Evolutionary conservation across 2,113 vertebrate species (phyloP), one percentile per base, ranked within the genome.

Genomic region (Hirundichthys speculiger): DNA sequence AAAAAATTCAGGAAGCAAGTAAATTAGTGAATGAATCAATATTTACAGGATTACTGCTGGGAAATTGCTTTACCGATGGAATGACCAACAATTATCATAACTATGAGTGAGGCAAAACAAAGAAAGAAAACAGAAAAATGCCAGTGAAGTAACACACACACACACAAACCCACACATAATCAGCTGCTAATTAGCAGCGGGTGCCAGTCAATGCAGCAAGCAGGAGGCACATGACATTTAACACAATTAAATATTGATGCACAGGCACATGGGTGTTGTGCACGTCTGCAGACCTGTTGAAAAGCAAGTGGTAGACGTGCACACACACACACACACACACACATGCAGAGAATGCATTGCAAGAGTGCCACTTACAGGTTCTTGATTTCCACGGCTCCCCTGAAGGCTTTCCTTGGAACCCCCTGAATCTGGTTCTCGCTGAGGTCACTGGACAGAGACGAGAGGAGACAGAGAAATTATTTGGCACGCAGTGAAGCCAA

Each of bases 381-480:
- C 91, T 99, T 99, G 89, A 99, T 96, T 80, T 99, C 96, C 74
- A 98, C 95, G 10, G 96, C 95, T 83, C 97, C 98, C 80, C 98
- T 94, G 80, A 99, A 99, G 69, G 96, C 97, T 86, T 99, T 99
- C 75, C 98, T 94, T 66, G 98, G 98, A 90, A 99, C 94, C 4
- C 96, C 98, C 67, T 98, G 97, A 82, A 99, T 99, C 86, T 97
- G 96, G 86, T 99, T 99, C 90, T 99, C 98, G 82, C 98, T 99
- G 75, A 99, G 94, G 89, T 99, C 98, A 73, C 98, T 94, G 87
- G 19, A 61, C 43, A 64, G 10, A 52, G 46, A 54, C 18, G 43
- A 49, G 43, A 39, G 25, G 27, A 54, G 56, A 16, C 5, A 24
- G 52, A 69, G 30, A 64, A 51, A 48, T 34, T 42, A 67, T 53